Evolutionary conservation across 2,888 invertebrate species (phyloP).

Genomic region (Laspeyria flexula): DNA sequence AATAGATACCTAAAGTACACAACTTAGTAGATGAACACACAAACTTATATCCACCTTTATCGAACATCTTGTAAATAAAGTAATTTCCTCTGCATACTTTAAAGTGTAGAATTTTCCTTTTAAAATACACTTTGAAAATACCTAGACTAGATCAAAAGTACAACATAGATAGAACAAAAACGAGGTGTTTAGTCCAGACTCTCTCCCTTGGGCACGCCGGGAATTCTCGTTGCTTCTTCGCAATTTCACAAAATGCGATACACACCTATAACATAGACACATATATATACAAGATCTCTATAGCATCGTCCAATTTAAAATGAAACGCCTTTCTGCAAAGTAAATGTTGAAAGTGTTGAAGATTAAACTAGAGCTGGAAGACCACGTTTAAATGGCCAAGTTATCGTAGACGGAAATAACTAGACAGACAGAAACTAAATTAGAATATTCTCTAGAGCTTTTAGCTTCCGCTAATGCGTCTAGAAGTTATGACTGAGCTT

Average conservation of each 20-base stretch:
- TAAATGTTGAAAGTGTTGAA: conserved; percentile 41
- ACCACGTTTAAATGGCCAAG: conserved; percentile 59
- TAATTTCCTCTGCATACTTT: background rate
- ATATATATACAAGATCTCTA: conserved; percentile 60
- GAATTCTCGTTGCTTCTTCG: conserved; percentile 69
- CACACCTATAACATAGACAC: conserved; percentile 64
- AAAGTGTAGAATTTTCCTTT: conserved; percentile 1
- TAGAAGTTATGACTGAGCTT: conserved; percentile 41
- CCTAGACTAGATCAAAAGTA: conserved; percentile 44
- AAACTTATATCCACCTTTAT: too few relatives aligned
- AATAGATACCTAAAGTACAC: too few relatives aligned
- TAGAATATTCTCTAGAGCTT: conserved; percentile 77
- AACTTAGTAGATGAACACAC: too few relatives aligned
- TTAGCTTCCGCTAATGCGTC: conserved; percentile 67
- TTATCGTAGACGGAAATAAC: conserved; percentile 75
- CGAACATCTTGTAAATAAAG: background rate
- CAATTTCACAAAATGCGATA: conserved; percentile 79
- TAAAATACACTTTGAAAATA: conserved; percentile 21
- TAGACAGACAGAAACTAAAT: conserved; percentile 77
- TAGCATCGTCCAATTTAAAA: conserved; percentile 58
- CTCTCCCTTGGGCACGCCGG: conserved; percentile 71
- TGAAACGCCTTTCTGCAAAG: conserved; percentile 51
- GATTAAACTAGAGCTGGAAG: conserved; percentile 51
- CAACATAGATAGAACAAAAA: conserved; percentile 55
- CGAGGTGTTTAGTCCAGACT: conserved; percentile 80